Percentiles rank a stretch among this genome's conserved stretches.
Conservation (phyloP, 2,113 vertebrate species). For the Thomomys bottae region DNA sequence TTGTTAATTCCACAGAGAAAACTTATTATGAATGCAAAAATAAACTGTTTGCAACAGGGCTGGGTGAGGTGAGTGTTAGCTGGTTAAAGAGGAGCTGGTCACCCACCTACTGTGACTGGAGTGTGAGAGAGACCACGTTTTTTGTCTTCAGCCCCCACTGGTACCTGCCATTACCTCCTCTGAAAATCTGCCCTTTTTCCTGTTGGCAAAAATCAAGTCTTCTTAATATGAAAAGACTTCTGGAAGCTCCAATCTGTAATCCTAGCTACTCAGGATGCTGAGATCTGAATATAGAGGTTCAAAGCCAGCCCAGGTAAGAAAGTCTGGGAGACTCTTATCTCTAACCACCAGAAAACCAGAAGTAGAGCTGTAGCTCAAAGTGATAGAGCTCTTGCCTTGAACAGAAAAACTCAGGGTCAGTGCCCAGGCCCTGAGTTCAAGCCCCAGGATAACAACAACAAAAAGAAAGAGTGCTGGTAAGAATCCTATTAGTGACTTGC, state of each 20-base stretch:
- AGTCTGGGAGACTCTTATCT: too few species aligned
- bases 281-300: too few species aligned
- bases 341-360: too few species aligned
- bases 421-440: too few species aligned
- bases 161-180: neutral
- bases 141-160: neutral
- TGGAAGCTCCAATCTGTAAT: too few species aligned
- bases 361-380: too few species aligned
- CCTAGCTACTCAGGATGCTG: too few species aligned
- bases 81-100: neutral
- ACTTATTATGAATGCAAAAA: neutral
- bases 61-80: neutral
- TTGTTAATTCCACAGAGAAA: neutral
- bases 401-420: too few species aligned
- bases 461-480: neutral
- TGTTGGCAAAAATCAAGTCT: neutral
- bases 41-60: neutral
- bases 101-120: neutral
- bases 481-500: neutral
- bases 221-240: neutral
- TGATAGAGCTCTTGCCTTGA: too few species aligned
- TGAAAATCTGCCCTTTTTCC: neutral
- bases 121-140: neutral
- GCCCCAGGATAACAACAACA: too few species aligned
- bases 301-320: too few species aligned